Conservation (phyloP, 1,140 invertebrate genomes). For the Brachionus angularis region DNA sequence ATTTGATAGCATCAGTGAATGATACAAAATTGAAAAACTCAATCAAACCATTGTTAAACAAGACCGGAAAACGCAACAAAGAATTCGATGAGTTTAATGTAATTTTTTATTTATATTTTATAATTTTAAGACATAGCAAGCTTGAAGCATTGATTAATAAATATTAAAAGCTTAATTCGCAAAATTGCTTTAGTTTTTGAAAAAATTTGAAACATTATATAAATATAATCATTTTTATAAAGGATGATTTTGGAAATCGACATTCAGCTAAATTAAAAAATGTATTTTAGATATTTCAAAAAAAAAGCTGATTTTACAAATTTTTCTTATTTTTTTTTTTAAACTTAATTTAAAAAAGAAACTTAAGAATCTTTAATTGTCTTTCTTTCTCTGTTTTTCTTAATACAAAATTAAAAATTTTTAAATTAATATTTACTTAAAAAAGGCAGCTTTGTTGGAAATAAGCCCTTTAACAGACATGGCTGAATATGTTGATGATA, state of each 20-base stretch:
- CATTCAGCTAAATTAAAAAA: slow-evolving; percentile 24
- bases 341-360: not conserved
- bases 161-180: not conserved
- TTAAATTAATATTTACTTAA: not conserved
- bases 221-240: no score
- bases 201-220: not conserved
- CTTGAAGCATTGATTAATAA: not conserved
- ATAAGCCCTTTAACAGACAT: slow-evolving; percentile 39
- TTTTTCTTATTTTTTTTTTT: not conserved
- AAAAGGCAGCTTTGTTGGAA: slow-evolving; percentile 20
- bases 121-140: no score
- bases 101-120: not conserved
- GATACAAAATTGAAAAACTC: not conserved
- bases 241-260: slow-evolving; percentile 27
- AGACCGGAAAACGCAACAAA: slow-evolving; percentile 23
- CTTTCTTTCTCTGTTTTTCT: not conserved
- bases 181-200: not conserved
- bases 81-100: slow-evolving; percentile 37
- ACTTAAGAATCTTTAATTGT: not conserved
- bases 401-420: not conserved
- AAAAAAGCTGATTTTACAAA: no score
- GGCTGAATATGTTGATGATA: slow-evolving; percentile 32
- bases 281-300: no score
- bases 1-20: slow-evolving; percentile 29
- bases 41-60: slow-evolving; percentile 18